phyloP scores from a whole-genome alignment of 2,113 vertebrate genomes.

The Tiliqua scincoides region DNA sequence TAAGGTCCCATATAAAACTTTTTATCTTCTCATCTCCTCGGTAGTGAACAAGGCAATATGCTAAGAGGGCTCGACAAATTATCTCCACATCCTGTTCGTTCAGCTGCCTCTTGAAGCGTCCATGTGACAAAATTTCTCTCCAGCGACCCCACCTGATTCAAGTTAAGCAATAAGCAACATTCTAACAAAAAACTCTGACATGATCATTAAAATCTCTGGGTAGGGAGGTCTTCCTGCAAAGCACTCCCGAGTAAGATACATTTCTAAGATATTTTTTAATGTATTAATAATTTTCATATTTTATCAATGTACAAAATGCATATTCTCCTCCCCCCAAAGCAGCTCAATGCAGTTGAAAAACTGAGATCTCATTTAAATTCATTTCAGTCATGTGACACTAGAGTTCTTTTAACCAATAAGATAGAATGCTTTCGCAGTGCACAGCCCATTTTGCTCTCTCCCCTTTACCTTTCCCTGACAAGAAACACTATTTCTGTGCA shows the following conservation, averaged over 20 bases:
- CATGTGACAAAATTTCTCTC: conserved; percentile 95
- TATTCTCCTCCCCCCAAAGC: neutral
- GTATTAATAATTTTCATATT: neutral
- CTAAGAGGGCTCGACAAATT: conserved; percentile 92
- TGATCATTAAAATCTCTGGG: neutral
- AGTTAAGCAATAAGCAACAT: conserved; percentile 41
- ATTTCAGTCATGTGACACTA: neutral
- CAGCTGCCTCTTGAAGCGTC: conserved; percentile 96
- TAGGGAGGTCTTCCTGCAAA: neutral
- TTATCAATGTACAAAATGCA: neutral
- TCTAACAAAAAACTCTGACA: neutral
- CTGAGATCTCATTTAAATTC: neutral
- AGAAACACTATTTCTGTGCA: neutral
- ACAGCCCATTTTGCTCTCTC: neutral
- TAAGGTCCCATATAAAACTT: conserved; percentile 99
- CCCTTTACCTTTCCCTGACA: neutral
- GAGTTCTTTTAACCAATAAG: neutral
- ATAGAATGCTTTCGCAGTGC: neutral
- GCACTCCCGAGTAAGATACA: neutral
- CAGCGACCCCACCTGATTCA: conserved; percentile 92
- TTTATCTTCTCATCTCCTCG: conserved; percentile 98
- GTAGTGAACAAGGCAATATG: conserved; percentile 97
- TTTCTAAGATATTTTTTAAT: neutral
- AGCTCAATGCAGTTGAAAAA: neutral
- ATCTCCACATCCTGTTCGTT: conserved; percentile 95